Conservation (phyloP, 2,888 invertebrate genomes). For the Chirona hameri region DNA sequence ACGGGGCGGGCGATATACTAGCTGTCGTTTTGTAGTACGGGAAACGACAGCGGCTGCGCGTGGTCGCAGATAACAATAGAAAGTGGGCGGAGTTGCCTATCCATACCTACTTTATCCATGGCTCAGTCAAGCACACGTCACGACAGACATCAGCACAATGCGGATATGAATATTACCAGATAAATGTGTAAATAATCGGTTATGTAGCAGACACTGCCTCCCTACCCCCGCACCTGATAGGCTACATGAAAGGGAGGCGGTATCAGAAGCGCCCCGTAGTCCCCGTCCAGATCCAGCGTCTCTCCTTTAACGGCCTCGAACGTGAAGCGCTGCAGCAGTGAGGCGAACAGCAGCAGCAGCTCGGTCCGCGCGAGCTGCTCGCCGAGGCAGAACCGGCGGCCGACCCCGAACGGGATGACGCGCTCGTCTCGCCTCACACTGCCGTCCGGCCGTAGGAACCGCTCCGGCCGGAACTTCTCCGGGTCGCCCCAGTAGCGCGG, state of each 20-base stretch:
- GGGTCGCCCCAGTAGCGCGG: constrained; percentile 14
- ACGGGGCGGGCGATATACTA: too few relatives aligned
- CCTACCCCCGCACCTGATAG: not conserved
- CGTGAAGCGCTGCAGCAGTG: not conserved
- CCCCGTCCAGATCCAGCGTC: not conserved
- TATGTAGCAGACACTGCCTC: too few relatives aligned
- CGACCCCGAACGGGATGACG: constrained; percentile 27
- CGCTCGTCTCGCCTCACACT: not conserved
- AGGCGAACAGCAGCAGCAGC: constrained; percentile 25
- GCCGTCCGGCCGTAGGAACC: constrained; percentile 13
- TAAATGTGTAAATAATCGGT: too few relatives aligned
- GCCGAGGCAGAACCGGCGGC: constrained; percentile 27
- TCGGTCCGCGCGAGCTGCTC: not conserved
- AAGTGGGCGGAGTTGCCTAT: too few relatives aligned
- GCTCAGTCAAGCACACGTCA: too few relatives aligned
- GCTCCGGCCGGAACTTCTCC: constrained; percentile 29
- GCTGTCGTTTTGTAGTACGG: too few relatives aligned
- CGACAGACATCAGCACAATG: too few relatives aligned
- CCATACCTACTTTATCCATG: too few relatives aligned
- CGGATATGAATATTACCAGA: too few relatives aligned
- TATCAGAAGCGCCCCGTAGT: not conserved
- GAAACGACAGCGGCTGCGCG: too few relatives aligned
- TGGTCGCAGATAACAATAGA: too few relatives aligned
- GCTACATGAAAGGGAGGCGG: not conserved
- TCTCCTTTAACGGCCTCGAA: not conserved